phyloP scores from a whole-genome alignment of 2,113 vertebrate species.

The Australoheros scitulus region DNA sequence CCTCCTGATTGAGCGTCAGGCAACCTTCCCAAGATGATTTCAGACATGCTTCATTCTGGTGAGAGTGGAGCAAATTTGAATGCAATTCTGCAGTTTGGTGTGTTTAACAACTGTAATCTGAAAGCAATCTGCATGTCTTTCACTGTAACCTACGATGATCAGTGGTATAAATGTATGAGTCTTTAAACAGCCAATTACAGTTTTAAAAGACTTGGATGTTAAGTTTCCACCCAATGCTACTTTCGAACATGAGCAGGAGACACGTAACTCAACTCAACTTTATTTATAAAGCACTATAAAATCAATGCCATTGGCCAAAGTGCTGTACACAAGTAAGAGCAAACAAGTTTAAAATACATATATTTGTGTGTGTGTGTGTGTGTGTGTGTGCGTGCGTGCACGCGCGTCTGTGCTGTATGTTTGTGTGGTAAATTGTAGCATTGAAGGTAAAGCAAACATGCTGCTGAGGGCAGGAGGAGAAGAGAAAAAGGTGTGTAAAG shows the following conservation, averaged over 20 bases:
- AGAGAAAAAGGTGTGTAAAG: too few relatives aligned
- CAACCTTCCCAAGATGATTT: conserved; percentile 13
- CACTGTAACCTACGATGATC: background rate
- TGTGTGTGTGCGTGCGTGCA: too few relatives aligned
- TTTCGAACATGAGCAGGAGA: background rate
- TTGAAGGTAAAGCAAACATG: too few relatives aligned
- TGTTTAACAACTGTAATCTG: background rate
- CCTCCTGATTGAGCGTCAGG: background rate
- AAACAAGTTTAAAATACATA: too few relatives aligned
- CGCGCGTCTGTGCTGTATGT: too few relatives aligned
- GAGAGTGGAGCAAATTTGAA: background rate
- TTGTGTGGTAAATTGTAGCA: too few relatives aligned
- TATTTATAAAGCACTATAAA: too few relatives aligned
- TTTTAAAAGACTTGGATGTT: background rate
- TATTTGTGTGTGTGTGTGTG: too few relatives aligned
- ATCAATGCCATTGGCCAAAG: too few relatives aligned
- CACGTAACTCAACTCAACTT: background rate
- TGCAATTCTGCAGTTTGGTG: background rate
- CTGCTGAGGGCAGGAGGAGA: too few relatives aligned
- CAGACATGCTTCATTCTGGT: background rate
- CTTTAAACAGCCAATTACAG: background rate
- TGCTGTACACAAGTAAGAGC: too few relatives aligned
- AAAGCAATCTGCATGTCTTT: background rate
- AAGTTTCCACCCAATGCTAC: background rate
- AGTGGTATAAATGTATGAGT: background rate